These are phyloP conservation scores for Diabrotica virgifera DNA, from an alignment of 1,140 invertebrate genomes.

Conservation along the genomic window DNA sequence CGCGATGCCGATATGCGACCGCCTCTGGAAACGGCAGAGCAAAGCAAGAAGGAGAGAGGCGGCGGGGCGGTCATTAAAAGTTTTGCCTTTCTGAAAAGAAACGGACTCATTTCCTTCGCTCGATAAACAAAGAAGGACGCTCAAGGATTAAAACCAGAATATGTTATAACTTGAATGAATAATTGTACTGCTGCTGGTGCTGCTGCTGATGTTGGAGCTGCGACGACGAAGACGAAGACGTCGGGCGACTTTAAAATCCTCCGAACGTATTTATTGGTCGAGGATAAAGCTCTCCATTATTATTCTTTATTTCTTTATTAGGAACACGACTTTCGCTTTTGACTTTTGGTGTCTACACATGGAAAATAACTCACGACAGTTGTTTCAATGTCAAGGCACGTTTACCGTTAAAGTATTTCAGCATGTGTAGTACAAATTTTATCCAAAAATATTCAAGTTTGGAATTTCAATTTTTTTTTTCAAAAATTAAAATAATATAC, in stretches of 20 bases:
- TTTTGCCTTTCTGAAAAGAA: conserved; percentile 46
- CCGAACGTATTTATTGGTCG: conserved; percentile 45
- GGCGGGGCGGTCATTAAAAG: conserved; percentile 46
- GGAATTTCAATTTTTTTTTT: too few relatives aligned
- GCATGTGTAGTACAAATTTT: too few relatives aligned
- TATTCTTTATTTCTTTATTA: conserved; percentile 38
- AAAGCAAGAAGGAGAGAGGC: conserved; percentile 9
- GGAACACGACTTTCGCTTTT: conserved; percentile 41
- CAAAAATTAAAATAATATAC: too few relatives aligned
- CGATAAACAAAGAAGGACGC: conserved; percentile 44
- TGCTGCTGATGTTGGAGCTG: not conserved
- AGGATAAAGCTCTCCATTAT: conserved; percentile 41
- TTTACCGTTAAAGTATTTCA: too few relatives aligned
- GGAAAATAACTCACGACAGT: too few relatives aligned
- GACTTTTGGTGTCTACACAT: conserved; percentile 13
- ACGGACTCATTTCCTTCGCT: conserved; percentile 43
- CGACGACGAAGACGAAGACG: not conserved
- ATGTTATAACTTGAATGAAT: conserved; percentile 49
- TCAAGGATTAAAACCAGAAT: conserved; percentile 46
- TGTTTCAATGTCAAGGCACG: too few relatives aligned
- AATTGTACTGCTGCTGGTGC: conserved; percentile 37
- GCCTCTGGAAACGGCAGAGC: not conserved
- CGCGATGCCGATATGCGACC: not conserved
- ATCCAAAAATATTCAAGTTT: too few relatives aligned
- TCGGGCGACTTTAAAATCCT: conserved; percentile 47